Percentiles rank a stretch among this genome's conserved stretches.
phyloP scores from a whole-genome alignment of 1,140 invertebrate genomes.

The Trichogramma pretiosum region DNA sequence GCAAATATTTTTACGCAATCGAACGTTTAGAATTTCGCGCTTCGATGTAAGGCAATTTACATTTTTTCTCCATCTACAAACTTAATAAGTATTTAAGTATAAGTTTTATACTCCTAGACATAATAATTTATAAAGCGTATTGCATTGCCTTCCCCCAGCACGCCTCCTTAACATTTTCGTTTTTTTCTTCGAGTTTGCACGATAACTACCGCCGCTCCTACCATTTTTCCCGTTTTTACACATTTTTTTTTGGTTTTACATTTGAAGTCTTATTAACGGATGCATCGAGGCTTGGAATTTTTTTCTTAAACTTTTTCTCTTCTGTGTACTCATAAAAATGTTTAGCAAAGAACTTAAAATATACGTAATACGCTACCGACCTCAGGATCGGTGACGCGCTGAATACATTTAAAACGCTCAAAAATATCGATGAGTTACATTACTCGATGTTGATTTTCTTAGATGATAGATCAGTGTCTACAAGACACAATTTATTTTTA shows the following conservation, averaged over 20 bases:
- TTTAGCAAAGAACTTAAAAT: no score
- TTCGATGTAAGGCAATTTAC: no score
- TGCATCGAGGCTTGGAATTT: conserved; percentile 8
- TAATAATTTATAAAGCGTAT: conserved; percentile 44
- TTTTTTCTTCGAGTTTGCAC: conserved; percentile 17
- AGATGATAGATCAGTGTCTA: no score
- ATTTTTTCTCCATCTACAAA: conserved; percentile 18
- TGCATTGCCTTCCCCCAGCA: conserved; percentile 46
- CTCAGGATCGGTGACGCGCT: no score
- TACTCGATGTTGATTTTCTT: no score
- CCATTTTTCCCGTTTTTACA: conserved; percentile 5
- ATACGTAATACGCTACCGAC: no score
- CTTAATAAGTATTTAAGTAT: conserved; percentile 34
- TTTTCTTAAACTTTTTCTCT: no score
- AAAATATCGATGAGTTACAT: no score
- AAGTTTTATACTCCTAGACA: conserved; percentile 33
- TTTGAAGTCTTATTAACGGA: neutral
- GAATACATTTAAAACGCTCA: no score
- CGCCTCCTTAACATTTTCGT: conserved; percentile 21
- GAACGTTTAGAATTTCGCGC: no score
- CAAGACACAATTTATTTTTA: no score
- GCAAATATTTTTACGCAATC: conserved; percentile 24
- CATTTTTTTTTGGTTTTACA: conserved; percentile 5
- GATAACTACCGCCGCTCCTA: conserved; percentile 12
- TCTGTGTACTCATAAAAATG: conserved; percentile 1